Evolutionary conservation across 2,113 vertebrate species (phyloP), one percentile per base, ranked within the genome.

Genomic region (Thermophis baileyi): DNA sequence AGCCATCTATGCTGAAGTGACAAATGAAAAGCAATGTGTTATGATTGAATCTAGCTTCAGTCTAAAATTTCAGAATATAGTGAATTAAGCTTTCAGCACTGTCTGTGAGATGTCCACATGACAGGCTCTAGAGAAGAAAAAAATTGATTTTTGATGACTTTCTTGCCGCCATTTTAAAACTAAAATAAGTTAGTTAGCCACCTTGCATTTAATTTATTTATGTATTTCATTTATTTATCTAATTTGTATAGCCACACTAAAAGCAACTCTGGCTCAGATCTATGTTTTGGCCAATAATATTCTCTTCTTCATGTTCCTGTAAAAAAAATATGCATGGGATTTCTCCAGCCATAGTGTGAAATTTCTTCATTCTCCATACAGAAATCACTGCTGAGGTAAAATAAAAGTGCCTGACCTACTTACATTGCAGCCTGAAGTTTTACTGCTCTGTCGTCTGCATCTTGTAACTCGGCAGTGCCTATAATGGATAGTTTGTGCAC

Each of bases 401-500:
- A 97, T 92, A 91, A 93, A 96, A 96, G 93, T 40, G 91, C 90
- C 94, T 96, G 95, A 95, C 95, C 96, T 94, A 95, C 93, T 97
- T 97, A 96, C 91, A 88, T 93, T 92, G 24, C 74, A 93, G 94
- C 24, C 85, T 91, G 95, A 89, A 95, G 95, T 94, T 94, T 91
- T 0, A 0, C 57, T 74, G 90, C 94, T 95, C 93, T 95, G 93
- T 93, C 85, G 95, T 95, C 95, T 93, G 94, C 93, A 96, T 96
- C 93, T 92, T 85, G 93, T 46, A 96, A 50, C 95, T 95, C 57
- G n/a, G 93, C 94, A 93, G 88, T 85, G 93, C 95, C 95, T 96
- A 60, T 94, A 96, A 94, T 16, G 87, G 96, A 94, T 95, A 94
- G 95, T 96, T 96, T 96, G 94, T 96, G 95, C 95, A 89, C 93